Base-by-base conservation (phyloP, 1,140 invertebrate species). In the Ostrea edulis region DNA sequence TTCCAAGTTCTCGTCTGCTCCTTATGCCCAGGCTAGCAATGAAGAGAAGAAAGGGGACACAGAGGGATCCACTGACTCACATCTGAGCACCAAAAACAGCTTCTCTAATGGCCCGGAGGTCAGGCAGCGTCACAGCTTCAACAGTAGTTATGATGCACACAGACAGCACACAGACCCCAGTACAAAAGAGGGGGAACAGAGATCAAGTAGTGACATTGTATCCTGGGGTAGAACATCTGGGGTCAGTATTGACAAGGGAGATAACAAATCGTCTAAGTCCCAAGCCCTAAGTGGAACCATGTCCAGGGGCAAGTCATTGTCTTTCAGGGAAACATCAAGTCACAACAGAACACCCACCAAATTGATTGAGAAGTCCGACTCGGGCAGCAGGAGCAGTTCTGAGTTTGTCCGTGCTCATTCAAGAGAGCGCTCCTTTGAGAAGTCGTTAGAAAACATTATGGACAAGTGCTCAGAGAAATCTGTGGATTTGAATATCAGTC, bases 401-500 rank as follows among this genome's bases (percentile, higher is more conserved):
- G 90, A 90, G 81, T 86, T 87, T 51, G 35, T 58, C 25, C 65
- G 83, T 8, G 77, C 53, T 82, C 86, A 89, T 77, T 83, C 89
- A 14, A 88, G 91, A n/a, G 92, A 92, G 71, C 58, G 89, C 20
- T 90, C 92, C 14, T 93, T 93, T 91, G 93, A 93, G 84, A 90
- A 90, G 77, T 93, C 93, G 8, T 58, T 93, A 55, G 92, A 93
- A 52, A 92, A 92, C 87, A 92, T 93, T 77, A 88, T 93, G 86
- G 92, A 93, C 85, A 93, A 92, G 82, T 93, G 91, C 82, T 93
- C 92, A 12, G 93, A 93, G 82, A 93, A 92, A 53, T 93, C 92
- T 0, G 82, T 91, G 25, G 92, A 93, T 89, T 86, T 93, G 11
- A 92, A 86, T 87, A 84, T 93, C 7, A 91, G 88, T 77, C 85